Evolutionary conservation across 2,888 invertebrate genomes (phyloP).

Genomic region (Terebella lapidaria): DNA sequence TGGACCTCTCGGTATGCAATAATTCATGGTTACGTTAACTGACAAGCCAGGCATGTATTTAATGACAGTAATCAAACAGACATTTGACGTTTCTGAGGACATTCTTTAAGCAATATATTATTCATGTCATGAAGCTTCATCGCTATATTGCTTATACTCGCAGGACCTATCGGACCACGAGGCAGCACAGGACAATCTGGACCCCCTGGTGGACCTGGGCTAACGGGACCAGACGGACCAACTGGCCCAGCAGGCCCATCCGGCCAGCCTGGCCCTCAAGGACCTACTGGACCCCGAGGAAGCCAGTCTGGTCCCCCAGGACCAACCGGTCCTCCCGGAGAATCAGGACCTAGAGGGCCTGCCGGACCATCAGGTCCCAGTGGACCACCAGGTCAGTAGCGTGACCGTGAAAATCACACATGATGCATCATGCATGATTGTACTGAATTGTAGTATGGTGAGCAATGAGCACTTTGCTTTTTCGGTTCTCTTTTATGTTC

Average conservation of each 20-base stretch:
- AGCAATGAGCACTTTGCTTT: too few relatives aligned
- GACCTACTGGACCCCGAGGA: neutral
- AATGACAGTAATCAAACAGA: too few relatives aligned
- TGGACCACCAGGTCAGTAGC: conserved; percentile 9
- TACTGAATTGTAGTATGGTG: too few relatives aligned
- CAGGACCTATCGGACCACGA: too few relatives aligned
- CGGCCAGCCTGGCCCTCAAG: conserved; percentile 3
- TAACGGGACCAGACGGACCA: conserved; percentile 7
- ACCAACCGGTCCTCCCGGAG: conserved; percentile 6
- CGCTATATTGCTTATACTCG: too few relatives aligned
- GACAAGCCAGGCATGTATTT: too few relatives aligned
- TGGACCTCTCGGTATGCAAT: conserved; percentile 1
- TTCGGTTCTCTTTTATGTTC: too few relatives aligned
- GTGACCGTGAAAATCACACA: too few relatives aligned
- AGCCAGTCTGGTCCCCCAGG: conserved; percentile 4
- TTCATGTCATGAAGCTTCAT: too few relatives aligned
- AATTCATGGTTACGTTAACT: conserved; percentile 8
- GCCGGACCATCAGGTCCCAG: conserved; percentile 7
- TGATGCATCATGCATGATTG: neutral
- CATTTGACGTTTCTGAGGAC: too few relatives aligned
- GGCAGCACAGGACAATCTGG: conserved; percentile 1
- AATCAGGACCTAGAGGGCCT: conserved; percentile 4
- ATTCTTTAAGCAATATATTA: too few relatives aligned
- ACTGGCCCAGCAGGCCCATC: conserved; percentile 1
- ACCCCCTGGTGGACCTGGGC: conserved; percentile 3